A percentile compares a stretch with the other conserved stretches of the same genome.
Evolutionary conservation across 2,888 invertebrate genomes (phyloP).

Genomic region (Nematopogon swammerdamellus): DNA sequence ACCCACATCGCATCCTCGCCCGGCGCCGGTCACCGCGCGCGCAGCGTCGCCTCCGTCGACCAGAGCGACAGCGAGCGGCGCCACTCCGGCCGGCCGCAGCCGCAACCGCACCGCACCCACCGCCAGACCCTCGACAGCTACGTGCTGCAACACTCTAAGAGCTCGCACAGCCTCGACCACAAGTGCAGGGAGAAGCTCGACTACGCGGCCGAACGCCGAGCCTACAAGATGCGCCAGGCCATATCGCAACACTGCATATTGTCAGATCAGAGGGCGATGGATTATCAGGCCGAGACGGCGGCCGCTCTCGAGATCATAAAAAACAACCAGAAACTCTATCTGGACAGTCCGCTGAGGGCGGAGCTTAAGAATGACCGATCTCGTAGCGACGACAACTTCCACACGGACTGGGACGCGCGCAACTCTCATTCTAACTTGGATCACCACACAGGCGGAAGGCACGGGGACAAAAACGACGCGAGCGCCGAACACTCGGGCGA

Average conservation of each 20-base stretch:
- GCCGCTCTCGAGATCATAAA: constrained; percentile 56
- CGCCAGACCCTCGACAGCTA: constrained; percentile 6
- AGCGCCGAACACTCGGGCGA: constrained; percentile 36
- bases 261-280: constrained; percentile 28
- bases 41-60: constrained; percentile 1
- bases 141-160: constrained; percentile 31
- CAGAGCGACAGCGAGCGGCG: constrained; percentile 9
- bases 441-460: constrained; percentile 10
- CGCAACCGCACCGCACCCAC: constrained; percentile 8
- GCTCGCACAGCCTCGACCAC: constrained; percentile 46
- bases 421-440: constrained; percentile 20
- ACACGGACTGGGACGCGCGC: constrained; percentile 34
- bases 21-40: constrained; percentile 10
- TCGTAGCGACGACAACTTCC: constrained; percentile 37
- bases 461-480: constrained; percentile 26
- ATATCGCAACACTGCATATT: constrained; percentile 44
- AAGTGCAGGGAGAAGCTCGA: constrained; percentile 18
- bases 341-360: constrained; percentile 51
- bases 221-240: constrained; percentile 38
- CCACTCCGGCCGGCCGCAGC: constrained; percentile 23
- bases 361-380: constrained; percentile 32
- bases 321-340: constrained; percentile 53
- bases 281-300: constrained; percentile 60
- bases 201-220: constrained; percentile 17
- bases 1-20: constrained; percentile 44